Evolutionary conservation across 2,113 vertebrate genomes (phyloP).

Genomic region (Procavia capensis): DNA sequence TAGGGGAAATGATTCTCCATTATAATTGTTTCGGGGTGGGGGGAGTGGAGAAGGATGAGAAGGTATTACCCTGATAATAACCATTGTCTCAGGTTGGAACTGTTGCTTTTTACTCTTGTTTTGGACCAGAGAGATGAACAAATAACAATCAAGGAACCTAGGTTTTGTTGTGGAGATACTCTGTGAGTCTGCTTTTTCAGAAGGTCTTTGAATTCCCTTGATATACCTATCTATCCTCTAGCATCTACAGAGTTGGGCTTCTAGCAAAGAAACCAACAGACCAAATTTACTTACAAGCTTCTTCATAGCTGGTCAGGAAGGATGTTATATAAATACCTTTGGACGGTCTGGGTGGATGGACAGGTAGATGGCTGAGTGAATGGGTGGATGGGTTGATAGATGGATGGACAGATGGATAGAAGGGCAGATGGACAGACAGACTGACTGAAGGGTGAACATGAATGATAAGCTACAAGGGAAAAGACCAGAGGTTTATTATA

Average conservation of each 20-base stretch:
- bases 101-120: neutral
- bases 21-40: neutral
- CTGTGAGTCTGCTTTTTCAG: neutral
- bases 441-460: neutral
- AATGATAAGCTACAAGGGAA: constrained; percentile 24
- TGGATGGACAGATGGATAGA: neutral
- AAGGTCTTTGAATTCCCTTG: neutral
- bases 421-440: neutral
- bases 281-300: neutral
- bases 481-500: constrained; percentile 11
- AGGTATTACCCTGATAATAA: neutral
- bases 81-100: neutral
- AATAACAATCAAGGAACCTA: neutral
- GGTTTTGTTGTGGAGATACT: neutral
- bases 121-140: neutral
- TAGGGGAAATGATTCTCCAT: neutral
- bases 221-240: neutral
- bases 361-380: neutral
- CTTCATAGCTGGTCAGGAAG: neutral
- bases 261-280: neutral
- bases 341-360: neutral
- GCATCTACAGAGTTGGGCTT: neutral
- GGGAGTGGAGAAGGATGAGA: neutral
- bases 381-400: neutral
- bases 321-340: neutral